Evolutionary conservation across 2,113 vertebrate genomes (phyloP).

Genomic region (Podocnemis expansa): DNA sequence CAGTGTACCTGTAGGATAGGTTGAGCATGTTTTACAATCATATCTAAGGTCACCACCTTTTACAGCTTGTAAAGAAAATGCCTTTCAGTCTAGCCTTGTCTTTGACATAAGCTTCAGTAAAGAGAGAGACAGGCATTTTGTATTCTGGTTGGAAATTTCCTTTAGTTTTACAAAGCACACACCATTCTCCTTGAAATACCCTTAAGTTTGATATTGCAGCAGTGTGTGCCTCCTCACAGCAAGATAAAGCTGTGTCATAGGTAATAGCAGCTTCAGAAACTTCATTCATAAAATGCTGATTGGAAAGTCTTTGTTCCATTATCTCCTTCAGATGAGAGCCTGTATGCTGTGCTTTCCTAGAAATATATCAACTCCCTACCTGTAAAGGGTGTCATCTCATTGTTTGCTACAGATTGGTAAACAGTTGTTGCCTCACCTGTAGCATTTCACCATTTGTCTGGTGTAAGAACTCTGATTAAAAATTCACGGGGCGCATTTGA

Average conservation of each 20-base stretch:
- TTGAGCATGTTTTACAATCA: background rate
- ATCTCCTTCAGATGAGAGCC: slow-evolving; percentile 25
- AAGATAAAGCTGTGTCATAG: slow-evolving; percentile 24
- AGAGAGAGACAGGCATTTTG: background rate
- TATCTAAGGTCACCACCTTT: background rate
- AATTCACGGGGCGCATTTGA: slow-evolving; percentile 18
- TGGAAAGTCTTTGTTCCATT: slow-evolving; percentile 26
- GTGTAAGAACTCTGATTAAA: slow-evolving; percentile 29
- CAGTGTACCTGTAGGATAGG: background rate
- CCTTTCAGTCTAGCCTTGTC: background rate
- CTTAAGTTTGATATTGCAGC: background rate
- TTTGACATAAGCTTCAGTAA: background rate
- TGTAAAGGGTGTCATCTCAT: background rate
- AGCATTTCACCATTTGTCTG: background rate
- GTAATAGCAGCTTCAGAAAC: slow-evolving; percentile 21
- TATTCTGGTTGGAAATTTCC: background rate
- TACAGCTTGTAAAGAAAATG: background rate
- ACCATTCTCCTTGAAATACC: slow-evolving; percentile 38
- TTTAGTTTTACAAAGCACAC: background rate
- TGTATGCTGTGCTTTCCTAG: background rate
- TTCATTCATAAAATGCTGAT: slow-evolving; percentile 15
- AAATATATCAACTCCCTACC: rapidly evolving
- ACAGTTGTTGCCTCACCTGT: background rate
- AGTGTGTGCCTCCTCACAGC: background rate
- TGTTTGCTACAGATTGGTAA: slow-evolving; percentile 28